A percentile compares a stretch with the other conserved stretches of the same genome.
phyloP scores from a whole-genome alignment of 2,113 vertebrate genomes.

The Anolis carolinensis region DNA sequence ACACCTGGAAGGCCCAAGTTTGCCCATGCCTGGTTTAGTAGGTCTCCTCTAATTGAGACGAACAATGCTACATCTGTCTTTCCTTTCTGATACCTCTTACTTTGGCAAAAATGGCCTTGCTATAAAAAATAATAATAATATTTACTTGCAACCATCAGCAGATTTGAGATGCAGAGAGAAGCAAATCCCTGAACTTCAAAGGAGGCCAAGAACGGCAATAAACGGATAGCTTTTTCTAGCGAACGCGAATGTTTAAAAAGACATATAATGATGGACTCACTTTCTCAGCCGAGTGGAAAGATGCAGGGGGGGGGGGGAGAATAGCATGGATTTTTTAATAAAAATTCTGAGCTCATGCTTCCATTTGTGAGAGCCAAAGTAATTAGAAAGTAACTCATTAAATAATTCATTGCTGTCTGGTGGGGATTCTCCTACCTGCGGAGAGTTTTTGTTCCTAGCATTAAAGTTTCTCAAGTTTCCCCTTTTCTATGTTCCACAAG shows the following conservation, averaged over 20 bases:
- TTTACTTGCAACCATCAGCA: conserved; percentile 8
- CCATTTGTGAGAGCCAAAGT: neutral
- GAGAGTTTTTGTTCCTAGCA: neutral
- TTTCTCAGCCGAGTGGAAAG: neutral
- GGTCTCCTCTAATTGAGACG: no score
- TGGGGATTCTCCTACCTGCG: conserved; percentile 12
- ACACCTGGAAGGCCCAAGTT: no score
- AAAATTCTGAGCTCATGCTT: neutral
- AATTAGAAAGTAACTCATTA: conserved; percentile 16
- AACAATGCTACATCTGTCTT: neutral
- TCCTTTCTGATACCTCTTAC: neutral
- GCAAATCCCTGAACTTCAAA: neutral
- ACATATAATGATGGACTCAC: neutral
- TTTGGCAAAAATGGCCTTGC: neutral
- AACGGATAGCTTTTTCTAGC: neutral
- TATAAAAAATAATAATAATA: neutral
- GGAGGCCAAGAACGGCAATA: neutral
- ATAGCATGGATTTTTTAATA: neutral
- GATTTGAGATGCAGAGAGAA: neutral
- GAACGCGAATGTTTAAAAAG: neutral
- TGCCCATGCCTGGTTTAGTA: no score
- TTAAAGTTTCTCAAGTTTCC: neutral
- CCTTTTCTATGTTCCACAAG: neutral
- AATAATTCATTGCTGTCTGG: conserved; percentile 15
- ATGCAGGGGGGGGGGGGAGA: no score